phyloP scores from a whole-genome alignment of 2,113 vertebrate genomes.

The Nymphicus hollandicus region DNA sequence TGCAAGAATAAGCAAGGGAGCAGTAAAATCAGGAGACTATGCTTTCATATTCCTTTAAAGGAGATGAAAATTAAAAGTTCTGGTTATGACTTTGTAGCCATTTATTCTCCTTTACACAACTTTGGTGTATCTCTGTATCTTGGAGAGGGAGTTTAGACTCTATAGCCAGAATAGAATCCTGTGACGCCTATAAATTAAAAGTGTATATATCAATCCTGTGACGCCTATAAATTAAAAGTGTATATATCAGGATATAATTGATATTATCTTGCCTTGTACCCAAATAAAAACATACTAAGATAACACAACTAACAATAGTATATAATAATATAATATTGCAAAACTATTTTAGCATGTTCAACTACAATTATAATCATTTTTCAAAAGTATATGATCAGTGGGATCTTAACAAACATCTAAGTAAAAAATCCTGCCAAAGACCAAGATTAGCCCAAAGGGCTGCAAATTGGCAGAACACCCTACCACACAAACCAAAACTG shows the following conservation, averaged over 20 bases:
- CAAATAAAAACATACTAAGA: not conserved
- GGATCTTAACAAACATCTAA: not conserved
- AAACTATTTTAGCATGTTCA: not conserved
- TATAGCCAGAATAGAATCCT: not conserved
- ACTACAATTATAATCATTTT: not conserved
- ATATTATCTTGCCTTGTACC: not conserved
- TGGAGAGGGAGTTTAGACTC: not conserved
- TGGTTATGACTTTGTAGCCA: not conserved
- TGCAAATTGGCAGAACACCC: not conserved
- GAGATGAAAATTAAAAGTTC: not conserved
- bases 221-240: not conserved
- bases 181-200: not conserved
- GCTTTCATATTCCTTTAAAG: not conserved
- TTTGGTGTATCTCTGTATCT: not conserved
- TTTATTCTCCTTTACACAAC: not conserved
- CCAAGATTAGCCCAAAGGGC: not conserved
- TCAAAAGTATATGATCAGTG: not conserved
- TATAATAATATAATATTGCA: not conserved
- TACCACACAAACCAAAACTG: not conserved
- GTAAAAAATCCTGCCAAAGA: not conserved
- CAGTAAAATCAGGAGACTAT: not conserved
- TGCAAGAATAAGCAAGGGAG: not conserved
- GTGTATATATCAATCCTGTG: not conserved
- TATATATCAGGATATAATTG: not conserved
- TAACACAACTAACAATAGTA: not conserved